Base-by-base conservation (phyloP, 2,797 vertebrate species). In the Hyperoplus immaculatus region DNA sequence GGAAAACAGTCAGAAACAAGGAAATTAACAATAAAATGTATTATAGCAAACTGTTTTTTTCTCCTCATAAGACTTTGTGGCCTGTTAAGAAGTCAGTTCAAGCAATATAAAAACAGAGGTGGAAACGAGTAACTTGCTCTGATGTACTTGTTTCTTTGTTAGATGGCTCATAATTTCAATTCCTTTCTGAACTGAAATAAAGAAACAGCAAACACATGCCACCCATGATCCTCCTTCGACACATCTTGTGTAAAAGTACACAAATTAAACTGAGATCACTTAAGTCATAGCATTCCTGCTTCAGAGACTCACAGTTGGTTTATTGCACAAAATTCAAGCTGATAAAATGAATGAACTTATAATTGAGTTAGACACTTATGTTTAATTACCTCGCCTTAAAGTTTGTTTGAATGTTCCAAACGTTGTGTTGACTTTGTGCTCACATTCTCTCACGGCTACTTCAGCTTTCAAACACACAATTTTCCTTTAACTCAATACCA, bases 211-310 rank as follows among this genome's bases (percentile, higher is more conserved):
- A 29, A 36, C 8, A 14, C 45, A 43, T 39, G 21, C n/a, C n/a
- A 68, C 1, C n/a, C 13, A 39, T 5, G n/a, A 68, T 9, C 16
- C 56, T 50, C 5, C 38, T 54, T 47, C 14, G 49, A 47, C 4
- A 41, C 14, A 4, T 36, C 38, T 29, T 29, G 61, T 21, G 45
- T 39, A 68, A 79, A 86, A 12, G 11, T 39, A 64, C 57, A 16
- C 51, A 77, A 77, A 82, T 67, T 6, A 51, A 55, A 50, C 2
- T 55, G 46, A 63, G 2, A 63, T 21, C 5, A 64, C 18, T 15
- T 4, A 12, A 58, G 21, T 41, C n/a, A 3, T 13, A 47, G 14
- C 38, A 21, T 8, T 1, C 7, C 46, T 15, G 59, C 41, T 63
- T 14, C 15, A 29, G 45, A 18, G 0, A 12, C 59, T 58, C 29